Evolutionary conservation across 1,140 invertebrate genomes (phyloP).

Genomic region (Ridgeia piscesae): DNA sequence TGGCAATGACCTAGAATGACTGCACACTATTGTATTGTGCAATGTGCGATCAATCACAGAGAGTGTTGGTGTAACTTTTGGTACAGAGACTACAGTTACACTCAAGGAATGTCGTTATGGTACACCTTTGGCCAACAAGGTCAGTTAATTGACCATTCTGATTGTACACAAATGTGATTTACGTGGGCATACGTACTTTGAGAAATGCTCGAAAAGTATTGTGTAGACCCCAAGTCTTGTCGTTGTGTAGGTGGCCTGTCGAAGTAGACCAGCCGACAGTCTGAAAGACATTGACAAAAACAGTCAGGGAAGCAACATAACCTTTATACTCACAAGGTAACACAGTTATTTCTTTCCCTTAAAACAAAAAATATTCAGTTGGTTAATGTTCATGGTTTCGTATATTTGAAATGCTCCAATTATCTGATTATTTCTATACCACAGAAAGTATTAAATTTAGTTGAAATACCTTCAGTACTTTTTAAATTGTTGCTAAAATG

Average conservation of each 20-base stretch:
- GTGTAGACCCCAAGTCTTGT: slow-evolving; percentile 94
- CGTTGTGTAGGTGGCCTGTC: slow-evolving; percentile 98
- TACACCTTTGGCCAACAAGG: background rate
- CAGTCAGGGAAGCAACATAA: background rate
- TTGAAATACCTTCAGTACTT: no score
- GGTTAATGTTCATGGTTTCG: no score
- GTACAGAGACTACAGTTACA: background rate
- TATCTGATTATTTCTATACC: no score
- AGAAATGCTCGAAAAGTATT: slow-evolving; percentile 82
- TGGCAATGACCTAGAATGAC: background rate
- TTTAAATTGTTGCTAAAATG: no score
- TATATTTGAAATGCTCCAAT: no score
- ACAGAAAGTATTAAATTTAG: no score
- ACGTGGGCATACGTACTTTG: slow-evolving; percentile 38
- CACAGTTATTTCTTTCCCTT: background rate
- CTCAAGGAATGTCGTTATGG: background rate
- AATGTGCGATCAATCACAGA: background rate
- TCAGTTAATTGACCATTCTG: background rate
- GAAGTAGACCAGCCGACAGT: slow-evolving; percentile 73
- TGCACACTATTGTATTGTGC: background rate
- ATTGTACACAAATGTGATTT: background rate
- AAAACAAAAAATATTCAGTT: background rate
- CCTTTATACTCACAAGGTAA: background rate
- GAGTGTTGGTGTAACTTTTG: background rate
- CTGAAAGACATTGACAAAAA: slow-evolving; percentile 40